A percentile compares a stretch with the other conserved stretches of the same genome.
phyloP scores from a whole-genome alignment of 2,113 vertebrate genomes.

The Rhagologus leucostigma region DNA sequence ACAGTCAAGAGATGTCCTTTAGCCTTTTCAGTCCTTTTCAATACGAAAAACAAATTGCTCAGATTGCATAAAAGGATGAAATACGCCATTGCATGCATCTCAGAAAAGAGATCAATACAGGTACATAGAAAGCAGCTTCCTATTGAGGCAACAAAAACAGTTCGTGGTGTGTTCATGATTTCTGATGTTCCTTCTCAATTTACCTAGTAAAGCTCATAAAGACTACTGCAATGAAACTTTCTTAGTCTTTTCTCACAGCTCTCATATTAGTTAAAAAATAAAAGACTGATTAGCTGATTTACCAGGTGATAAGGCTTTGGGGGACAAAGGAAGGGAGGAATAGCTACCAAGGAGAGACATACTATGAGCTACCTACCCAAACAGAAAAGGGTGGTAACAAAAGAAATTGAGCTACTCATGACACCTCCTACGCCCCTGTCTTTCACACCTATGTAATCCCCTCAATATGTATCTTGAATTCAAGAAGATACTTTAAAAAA shows the following conservation, averaged over 20 bases:
- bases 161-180: background rate
- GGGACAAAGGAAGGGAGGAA: background rate
- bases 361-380: background rate
- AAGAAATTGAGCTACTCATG: background rate
- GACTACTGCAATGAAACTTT: background rate
- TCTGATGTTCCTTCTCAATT: background rate
- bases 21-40: constrained; percentile 11
- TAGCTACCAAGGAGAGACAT: background rate
- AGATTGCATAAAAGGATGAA: background rate
- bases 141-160: background rate
- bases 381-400: background rate
- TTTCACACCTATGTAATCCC: background rate
- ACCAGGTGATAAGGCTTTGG: background rate
- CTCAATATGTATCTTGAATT: background rate
- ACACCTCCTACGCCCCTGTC: background rate
- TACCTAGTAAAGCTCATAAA: background rate
- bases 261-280: background rate
- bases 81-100: background rate
- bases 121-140: background rate
- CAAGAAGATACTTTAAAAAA: background rate
- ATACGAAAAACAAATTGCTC: background rate
- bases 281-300: background rate
- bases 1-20: constrained; percentile 11
- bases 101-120: background rate
- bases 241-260: background rate